Conservation (phyloP, 2,113 vertebrate genomes). For the Phaethornis superciliosus region DNA sequence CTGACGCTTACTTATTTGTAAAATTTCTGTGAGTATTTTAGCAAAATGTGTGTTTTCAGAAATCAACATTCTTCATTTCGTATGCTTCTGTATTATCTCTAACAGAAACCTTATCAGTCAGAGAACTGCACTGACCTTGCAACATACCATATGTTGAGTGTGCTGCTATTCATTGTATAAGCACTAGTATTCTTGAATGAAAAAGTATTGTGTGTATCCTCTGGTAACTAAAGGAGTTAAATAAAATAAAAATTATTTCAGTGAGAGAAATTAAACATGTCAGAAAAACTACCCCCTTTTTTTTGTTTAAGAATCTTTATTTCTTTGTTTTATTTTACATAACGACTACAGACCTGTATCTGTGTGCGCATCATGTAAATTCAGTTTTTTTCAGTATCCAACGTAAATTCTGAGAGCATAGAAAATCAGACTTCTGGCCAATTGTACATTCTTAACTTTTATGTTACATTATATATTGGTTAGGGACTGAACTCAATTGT, state of each 20-base stretch:
- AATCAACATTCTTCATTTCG: background rate
- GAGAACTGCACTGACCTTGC: conserved; percentile 25
- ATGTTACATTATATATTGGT: background rate
- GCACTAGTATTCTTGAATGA: conserved; percentile 16
- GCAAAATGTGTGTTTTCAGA: conserved; percentile 14
- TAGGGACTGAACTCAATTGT: background rate
- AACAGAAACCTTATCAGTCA: background rate
- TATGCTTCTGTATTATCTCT: background rate
- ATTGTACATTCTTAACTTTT: background rate
- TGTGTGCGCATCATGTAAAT: background rate
- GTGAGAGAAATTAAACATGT: conserved; percentile 23
- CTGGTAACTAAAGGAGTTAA: conserved; percentile 4
- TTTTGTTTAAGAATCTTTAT: conserved; percentile 13
- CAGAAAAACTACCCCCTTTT: background rate
- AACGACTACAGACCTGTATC: background rate
- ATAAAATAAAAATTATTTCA: background rate
- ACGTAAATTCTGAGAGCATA: background rate
- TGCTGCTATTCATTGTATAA: conserved; percentile 7
- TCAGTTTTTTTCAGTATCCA: background rate
- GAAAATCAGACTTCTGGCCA: background rate
- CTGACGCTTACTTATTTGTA: conserved; percentile 60
- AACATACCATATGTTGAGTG: conserved; percentile 39
- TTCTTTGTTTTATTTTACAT: conserved; percentile 4
- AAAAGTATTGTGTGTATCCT: conserved; percentile 18
- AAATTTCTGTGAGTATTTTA: conserved; percentile 19